Evolutionary conservation across 2,113 vertebrate species (phyloP).

Genomic region (Chaetops frenatus): DNA sequence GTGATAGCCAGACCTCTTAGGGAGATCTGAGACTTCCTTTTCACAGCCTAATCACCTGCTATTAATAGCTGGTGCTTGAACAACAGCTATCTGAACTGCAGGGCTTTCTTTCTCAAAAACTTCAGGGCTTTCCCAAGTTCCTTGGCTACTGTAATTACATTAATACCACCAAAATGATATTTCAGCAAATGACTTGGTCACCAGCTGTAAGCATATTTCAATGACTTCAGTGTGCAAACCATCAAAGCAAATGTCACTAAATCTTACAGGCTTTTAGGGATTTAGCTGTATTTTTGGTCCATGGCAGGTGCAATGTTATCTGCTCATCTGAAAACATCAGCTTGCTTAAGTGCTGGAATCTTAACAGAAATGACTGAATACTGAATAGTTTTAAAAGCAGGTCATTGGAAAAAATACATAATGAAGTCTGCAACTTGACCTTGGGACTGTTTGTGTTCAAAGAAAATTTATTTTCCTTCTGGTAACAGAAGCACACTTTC

Average conservation of each 20-base stretch:
- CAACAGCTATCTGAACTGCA: neutral
- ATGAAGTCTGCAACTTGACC: neutral
- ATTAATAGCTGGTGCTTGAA: neutral
- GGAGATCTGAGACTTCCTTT: slow-evolving; percentile 32
- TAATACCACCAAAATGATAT: neutral
- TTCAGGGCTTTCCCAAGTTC: neutral
- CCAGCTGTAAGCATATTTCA: neutral
- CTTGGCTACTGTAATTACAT: neutral
- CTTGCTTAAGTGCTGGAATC: neutral
- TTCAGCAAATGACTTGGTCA: neutral
- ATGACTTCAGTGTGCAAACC: neutral
- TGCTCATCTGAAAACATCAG: neutral
- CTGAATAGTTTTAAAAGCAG: neutral
- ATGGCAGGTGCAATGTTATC: neutral
- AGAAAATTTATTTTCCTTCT: neutral
- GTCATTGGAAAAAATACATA: neutral
- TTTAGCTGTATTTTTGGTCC: neutral
- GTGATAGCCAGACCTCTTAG: neutral
- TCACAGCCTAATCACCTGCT: neutral
- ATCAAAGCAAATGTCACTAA: neutral
- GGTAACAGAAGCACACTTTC: neutral
- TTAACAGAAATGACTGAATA: neutral
- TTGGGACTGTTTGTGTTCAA: neutral
- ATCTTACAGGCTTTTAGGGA: neutral
- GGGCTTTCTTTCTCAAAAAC: neutral